Evolutionary conservation across 1,140 invertebrate genomes (phyloP).

Genomic region (Micrasema longulum): DNA sequence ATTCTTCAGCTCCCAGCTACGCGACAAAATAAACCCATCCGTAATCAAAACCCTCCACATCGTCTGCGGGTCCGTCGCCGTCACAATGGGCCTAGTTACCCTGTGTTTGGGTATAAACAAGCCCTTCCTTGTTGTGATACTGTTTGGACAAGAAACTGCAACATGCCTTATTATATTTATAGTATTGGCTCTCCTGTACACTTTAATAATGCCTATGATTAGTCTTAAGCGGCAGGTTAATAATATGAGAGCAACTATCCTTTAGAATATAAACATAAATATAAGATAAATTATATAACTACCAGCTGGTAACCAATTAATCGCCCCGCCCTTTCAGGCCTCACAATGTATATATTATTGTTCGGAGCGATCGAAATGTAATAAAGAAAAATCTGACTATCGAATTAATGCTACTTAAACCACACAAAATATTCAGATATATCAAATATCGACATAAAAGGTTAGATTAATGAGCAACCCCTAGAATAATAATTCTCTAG

Average conservation of each 20-base stretch:
- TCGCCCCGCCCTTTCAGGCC: no score
- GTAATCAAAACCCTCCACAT: conserved; percentile 23
- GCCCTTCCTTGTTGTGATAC: not conserved
- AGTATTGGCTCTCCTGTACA: conserved; percentile 25
- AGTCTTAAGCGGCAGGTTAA: conserved; percentile 25
- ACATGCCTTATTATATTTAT: conserved; percentile 37
- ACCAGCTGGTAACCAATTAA: no score
- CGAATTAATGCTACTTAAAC: no score
- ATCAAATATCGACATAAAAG: no score
- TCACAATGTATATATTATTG: no score
- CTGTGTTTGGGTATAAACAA: conserved; percentile 35
- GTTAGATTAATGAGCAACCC: no score
- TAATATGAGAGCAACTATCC: conserved; percentile 23
- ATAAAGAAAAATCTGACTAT: no score
- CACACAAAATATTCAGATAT: no score
- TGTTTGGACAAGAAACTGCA: not conserved
- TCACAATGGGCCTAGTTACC: conserved; percentile 40
- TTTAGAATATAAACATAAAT: conserved; percentile 1
- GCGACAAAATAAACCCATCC: not conserved
- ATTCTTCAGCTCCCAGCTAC: conserved; percentile 15
- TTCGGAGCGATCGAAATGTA: no score
- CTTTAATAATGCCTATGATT: conserved; percentile 24
- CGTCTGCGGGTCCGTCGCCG: conserved; percentile 15
- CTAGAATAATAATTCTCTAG: no score
- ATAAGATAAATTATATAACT: not conserved